phyloP scores from a whole-genome alignment of 2,113 vertebrate species.

The Apteryx owenii region DNA sequence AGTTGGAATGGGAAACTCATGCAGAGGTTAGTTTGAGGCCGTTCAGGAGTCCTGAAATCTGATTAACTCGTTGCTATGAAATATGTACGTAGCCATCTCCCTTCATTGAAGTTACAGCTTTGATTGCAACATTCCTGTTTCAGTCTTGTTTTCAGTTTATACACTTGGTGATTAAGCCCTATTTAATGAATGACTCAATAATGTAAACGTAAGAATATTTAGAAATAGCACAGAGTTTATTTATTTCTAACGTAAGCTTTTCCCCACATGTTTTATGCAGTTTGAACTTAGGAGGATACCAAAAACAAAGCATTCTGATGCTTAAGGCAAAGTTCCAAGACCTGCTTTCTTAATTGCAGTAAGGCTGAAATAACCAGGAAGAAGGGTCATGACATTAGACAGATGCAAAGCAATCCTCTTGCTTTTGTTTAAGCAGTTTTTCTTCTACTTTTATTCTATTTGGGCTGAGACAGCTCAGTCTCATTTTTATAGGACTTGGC shows the following conservation, averaged over 20 bases:
- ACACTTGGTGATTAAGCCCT: background rate
- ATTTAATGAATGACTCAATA: background rate
- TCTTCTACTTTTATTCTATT: background rate
- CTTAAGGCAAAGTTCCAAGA: background rate
- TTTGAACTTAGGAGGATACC: background rate
- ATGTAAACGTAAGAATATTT: background rate
- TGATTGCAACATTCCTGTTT: background rate
- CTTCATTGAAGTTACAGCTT: background rate
- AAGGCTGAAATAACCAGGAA: background rate
- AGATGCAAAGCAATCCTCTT: background rate
- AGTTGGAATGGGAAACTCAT: background rate
- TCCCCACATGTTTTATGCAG: background rate
- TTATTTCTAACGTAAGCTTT: background rate
- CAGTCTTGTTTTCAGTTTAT: background rate
- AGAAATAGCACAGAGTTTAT: background rate
- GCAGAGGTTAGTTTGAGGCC: background rate
- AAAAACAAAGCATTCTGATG: background rate
- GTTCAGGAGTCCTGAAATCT: background rate
- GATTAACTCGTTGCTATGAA: background rate
- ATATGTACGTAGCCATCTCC: fast-evolving
- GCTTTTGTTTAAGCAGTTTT: background rate
- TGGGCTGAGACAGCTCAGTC: background rate
- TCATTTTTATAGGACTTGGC: background rate
- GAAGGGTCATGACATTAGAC: background rate
- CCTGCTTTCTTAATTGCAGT: background rate